Percentiles rank a stretch among this genome's conserved stretches.
These are phyloP conservation scores for Propithecus coquereli DNA, from an alignment of 2,113 vertebrate species.

Conservation along the genomic window DNA sequence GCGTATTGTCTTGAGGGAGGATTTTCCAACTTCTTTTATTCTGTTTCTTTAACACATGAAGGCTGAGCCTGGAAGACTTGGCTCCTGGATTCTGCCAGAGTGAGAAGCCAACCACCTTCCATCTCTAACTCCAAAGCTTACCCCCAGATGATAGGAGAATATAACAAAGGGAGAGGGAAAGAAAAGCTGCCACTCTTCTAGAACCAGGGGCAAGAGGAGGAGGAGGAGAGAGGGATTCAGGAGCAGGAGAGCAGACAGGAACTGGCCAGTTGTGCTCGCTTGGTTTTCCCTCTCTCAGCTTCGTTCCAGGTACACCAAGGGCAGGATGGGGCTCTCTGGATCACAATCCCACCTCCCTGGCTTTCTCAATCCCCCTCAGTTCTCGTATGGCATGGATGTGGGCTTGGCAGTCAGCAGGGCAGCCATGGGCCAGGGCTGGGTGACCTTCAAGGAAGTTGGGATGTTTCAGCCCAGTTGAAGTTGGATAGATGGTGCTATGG, in stretches of 20 bases:
- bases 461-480: not conserved
- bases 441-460: not conserved
- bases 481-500: not conserved
- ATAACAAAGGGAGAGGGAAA: rapidly evolving
- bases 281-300: not conserved
- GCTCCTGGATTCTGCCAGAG: not conserved
- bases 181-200: not conserved
- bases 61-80: not conserved
- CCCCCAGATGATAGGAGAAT: not conserved
- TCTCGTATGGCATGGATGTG: not conserved
- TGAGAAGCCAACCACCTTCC: not conserved
- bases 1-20: not conserved
- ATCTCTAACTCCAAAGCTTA: rapidly evolving
- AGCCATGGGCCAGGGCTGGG: not conserved
- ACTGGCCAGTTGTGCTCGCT: rapidly evolving
- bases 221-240: too few relatives aligned
- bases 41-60: not conserved
- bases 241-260: not conserved
- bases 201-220: not conserved
- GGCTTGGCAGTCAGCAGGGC: not conserved
- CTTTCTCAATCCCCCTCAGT: not conserved
- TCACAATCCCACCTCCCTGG: not conserved
- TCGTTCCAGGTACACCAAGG: too few relatives aligned
- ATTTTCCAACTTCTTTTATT: not conserved
- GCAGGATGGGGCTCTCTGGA: not conserved